Conservation (phyloP, 2,797 vertebrate species). For the Diplodus puntazzo region DNA sequence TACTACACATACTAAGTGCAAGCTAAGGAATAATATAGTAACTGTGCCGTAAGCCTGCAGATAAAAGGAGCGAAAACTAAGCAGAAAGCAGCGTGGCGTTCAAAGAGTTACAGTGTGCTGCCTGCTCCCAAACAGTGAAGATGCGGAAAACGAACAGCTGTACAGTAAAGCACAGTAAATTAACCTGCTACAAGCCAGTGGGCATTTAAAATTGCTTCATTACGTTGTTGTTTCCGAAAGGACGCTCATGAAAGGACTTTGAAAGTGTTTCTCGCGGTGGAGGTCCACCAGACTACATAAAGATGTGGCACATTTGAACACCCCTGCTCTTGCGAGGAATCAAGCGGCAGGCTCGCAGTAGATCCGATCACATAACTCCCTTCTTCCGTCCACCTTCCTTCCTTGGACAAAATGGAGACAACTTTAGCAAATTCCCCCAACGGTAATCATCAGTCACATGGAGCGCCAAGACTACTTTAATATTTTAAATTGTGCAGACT, state of each 20-base stretch:
- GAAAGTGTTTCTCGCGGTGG: not conserved
- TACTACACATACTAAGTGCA: not conserved
- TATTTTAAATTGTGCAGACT: not conserved
- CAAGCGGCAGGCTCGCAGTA: not conserved
- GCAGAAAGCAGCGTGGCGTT: not conserved
- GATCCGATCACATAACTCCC: not conserved
- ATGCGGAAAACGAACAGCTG: conserved; percentile 41
- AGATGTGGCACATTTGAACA: conserved; percentile 5
- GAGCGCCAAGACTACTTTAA: not conserved
- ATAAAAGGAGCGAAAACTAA: not conserved
- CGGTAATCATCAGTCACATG: not conserved
- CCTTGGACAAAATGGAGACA: not conserved
- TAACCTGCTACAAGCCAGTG: conserved; percentile 45
- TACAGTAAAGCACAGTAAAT: conserved; percentile 46
- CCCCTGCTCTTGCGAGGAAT: not conserved
- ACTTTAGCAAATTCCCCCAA: not conserved
- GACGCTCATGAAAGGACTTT: conserved; percentile 19
- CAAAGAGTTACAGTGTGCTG: conserved; percentile 12
- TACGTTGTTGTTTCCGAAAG: conserved; percentile 31
- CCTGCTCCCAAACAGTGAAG: conserved; percentile 6
- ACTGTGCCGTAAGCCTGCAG: not conserved
- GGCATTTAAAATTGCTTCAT: conserved; percentile 43
- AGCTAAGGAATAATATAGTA: not conserved
- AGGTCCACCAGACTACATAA: not conserved
- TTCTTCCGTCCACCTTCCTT: not conserved